phyloP scores from a whole-genome alignment of 1,140 invertebrate genomes.

The Calliphora vicina region DNA sequence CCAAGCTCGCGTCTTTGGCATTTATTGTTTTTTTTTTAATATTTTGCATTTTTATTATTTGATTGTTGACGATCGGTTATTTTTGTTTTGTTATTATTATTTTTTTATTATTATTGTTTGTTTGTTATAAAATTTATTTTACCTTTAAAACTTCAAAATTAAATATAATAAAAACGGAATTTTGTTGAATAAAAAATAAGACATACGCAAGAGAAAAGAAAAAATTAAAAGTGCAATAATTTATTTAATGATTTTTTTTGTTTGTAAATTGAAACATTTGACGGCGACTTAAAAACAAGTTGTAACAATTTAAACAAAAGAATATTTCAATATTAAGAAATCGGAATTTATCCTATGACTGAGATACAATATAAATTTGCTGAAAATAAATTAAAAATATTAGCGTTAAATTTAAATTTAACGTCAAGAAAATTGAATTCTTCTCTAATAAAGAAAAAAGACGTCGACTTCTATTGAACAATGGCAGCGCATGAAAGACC shows the following conservation, averaged over 20 bases:
- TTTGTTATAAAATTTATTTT: background rate
- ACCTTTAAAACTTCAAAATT: background rate
- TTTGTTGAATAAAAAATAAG: background rate
- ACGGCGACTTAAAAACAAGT: background rate
- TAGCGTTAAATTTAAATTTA: background rate
- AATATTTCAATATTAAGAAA: no score
- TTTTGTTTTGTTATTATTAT: background rate
- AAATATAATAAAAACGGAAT: background rate
- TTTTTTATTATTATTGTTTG: background rate
- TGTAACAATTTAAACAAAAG: background rate
- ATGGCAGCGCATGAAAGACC: slow-evolving; percentile 1
- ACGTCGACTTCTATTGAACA: background rate
- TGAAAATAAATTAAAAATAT: background rate
- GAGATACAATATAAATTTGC: background rate
- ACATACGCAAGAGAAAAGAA: background rate
- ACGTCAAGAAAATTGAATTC: background rate
- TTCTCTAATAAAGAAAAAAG: background rate
- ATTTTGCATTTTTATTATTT: background rate
- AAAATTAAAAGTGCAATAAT: background rate
- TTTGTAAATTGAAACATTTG: background rate
- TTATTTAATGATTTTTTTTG: background rate
- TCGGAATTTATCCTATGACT: background rate
- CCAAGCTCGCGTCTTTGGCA: background rate
- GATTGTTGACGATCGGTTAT: background rate
- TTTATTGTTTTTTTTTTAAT: background rate